A percentile compares a stretch with the other conserved stretches of the same genome.
These are phyloP conservation scores for Gisinianus flammeolus DNA, from an alignment of 2,888 invertebrate genomes.

Conservation along the genomic window DNA sequence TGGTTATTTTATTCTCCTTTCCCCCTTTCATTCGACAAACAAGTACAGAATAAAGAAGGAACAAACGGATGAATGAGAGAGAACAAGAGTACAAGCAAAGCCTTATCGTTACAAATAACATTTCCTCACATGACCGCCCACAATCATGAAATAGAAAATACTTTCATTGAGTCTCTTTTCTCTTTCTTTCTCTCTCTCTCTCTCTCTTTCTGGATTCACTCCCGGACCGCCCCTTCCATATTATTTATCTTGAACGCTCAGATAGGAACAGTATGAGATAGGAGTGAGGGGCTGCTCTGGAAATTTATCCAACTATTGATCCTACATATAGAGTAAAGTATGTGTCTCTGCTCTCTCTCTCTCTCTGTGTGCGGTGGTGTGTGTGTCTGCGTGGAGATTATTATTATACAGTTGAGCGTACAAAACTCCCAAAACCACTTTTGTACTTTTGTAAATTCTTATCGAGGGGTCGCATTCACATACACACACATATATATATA, in stretches of 20 bases:
- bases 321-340: neutral
- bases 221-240: constrained; percentile 27
- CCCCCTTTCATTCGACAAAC: neutral
- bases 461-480: no score
- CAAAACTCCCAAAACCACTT: no score
- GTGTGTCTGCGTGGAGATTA: no score
- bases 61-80: no score
- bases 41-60: neutral
- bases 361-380: constrained; percentile 18
- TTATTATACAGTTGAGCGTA: no score
- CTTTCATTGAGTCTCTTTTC: constrained; percentile 35
- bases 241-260: constrained; percentile 27
- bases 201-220: constrained; percentile 11
- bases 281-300: constrained; percentile 2
- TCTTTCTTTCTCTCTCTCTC: no score
- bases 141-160: constrained; percentile 38
- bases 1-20: neutral
- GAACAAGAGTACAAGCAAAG: neutral
- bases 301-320: constrained; percentile 17
- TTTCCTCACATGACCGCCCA: constrained; percentile 37
- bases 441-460: no score
- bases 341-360: neutral
- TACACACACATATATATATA: no score
- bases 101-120: constrained; percentile 19
- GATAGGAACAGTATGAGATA: no score